Evolutionary conservation across 2,888 invertebrate species (phyloP).

Genomic region (Esperia sulphurella): DNA sequence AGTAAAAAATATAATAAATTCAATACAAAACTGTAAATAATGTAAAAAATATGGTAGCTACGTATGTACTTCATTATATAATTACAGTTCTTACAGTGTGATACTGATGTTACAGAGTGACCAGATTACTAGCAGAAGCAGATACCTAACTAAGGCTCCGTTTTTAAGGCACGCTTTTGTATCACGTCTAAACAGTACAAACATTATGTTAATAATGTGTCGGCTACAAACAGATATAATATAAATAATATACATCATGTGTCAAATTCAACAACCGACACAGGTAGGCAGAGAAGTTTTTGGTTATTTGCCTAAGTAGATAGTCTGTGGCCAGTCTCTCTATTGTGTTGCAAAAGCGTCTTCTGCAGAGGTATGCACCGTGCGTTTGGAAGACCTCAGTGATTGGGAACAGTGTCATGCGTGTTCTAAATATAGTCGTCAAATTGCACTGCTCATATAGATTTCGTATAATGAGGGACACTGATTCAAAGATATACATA

Average conservation of each 20-base stretch:
- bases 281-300: no score
- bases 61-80: conserved; percentile 27
- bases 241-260: no score
- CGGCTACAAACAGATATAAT: no score
- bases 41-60: conserved; percentile 70
- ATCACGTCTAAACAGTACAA: neutral
- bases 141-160: neutral
- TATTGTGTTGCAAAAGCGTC: neutral
- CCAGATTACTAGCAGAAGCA: conserved; percentile 30
- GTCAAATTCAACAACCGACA: no score
- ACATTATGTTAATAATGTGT: no score
- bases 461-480: conserved; percentile 12
- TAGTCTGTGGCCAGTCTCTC: no score
- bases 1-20: conserved; percentile 77
- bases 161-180: neutral
- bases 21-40: conserved; percentile 73
- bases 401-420: conserved; percentile 30
- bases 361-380: neutral
- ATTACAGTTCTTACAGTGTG: conserved; percentile 46
- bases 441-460: neutral
- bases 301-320: no score
- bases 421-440: neutral
- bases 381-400: conserved; percentile 40
- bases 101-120: conserved; percentile 42
- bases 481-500: conserved; percentile 46